Conservation (phyloP, 2,797 vertebrate genomes). For the Etheostoma perlongum region DNA sequence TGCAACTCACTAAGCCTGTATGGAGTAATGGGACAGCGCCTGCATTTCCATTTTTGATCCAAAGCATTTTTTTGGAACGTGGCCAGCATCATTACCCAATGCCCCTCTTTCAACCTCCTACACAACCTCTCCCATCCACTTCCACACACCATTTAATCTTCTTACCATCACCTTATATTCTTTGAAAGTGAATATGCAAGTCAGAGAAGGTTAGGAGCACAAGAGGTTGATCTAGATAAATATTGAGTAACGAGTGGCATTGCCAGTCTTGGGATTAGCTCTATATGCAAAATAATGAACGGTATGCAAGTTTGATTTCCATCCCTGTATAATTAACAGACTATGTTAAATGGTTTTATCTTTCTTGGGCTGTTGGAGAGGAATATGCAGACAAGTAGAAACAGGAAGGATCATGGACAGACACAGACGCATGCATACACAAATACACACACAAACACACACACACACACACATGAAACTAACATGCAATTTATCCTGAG, state of each 20-base stretch:
- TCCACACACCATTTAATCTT: constrained; percentile 24
- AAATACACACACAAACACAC: too few species aligned
- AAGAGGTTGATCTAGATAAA: constrained; percentile 22
- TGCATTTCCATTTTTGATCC: constrained; percentile 30
- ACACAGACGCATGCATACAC: too few species aligned
- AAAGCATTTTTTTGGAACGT: constrained; percentile 20
- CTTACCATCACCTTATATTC: constrained; percentile 16
- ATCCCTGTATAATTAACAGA: constrained; percentile 32
- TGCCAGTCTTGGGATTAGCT: constrained; percentile 23
- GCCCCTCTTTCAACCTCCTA: neutral
- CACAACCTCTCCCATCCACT: neutral
- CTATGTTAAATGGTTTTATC: constrained; percentile 9
- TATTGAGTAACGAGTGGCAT: constrained; percentile 18
- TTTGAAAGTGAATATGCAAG: constrained; percentile 33
- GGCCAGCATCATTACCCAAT: constrained; percentile 13
- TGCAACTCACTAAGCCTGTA: constrained; percentile 13
- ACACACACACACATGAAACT: too few species aligned
- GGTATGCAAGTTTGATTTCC: constrained; percentile 17
- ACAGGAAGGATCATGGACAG: neutral
- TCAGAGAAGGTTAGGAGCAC: constrained; percentile 19
- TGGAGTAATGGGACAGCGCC: neutral
- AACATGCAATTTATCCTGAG: too few species aligned
- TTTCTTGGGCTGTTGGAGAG: neutral
- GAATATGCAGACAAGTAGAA: constrained; percentile 6
- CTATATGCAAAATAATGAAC: constrained; percentile 23